Evolutionary conservation across 2,113 vertebrate species (phyloP).

Genomic region (Gavialis gangeticus): DNA sequence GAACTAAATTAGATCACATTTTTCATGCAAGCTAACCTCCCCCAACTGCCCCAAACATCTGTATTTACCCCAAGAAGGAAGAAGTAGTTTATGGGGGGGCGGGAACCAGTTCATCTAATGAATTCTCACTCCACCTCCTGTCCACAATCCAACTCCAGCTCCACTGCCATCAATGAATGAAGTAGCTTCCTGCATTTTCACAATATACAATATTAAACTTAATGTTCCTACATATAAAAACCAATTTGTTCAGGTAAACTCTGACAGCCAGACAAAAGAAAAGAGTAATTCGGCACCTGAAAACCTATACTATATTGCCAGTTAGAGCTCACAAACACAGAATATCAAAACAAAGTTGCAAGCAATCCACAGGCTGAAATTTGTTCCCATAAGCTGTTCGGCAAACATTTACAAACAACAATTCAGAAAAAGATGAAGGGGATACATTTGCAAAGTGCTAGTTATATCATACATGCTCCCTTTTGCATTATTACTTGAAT

Average conservation of each 20-base stretch:
- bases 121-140: too few species aligned
- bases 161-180: too few species aligned
- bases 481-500: constrained; percentile 11
- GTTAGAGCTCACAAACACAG: not conserved
- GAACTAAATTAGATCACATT: too few species aligned
- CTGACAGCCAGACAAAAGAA: not conserved
- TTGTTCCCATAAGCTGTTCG: not conserved
- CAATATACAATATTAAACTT: not conserved
- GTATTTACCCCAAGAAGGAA: too few species aligned
- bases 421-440: constrained; percentile 1
- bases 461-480: not conserved
- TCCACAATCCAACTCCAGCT: too few species aligned
- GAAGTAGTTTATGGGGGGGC: too few species aligned
- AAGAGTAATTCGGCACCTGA: not conserved
- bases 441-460: not conserved
- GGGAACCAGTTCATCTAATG: too few species aligned
- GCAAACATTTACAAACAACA: not conserved
- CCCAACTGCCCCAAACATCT: too few species aligned
- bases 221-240: not conserved
- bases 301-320: not conserved
- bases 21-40: too few species aligned
- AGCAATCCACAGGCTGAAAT: not conserved
- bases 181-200: not conserved
- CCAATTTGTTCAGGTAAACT: not conserved
- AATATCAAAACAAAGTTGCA: not conserved